phyloP scores from a whole-genome alignment of 2,888 invertebrate species.

The Caenorhabditis imperialis region DNA sequence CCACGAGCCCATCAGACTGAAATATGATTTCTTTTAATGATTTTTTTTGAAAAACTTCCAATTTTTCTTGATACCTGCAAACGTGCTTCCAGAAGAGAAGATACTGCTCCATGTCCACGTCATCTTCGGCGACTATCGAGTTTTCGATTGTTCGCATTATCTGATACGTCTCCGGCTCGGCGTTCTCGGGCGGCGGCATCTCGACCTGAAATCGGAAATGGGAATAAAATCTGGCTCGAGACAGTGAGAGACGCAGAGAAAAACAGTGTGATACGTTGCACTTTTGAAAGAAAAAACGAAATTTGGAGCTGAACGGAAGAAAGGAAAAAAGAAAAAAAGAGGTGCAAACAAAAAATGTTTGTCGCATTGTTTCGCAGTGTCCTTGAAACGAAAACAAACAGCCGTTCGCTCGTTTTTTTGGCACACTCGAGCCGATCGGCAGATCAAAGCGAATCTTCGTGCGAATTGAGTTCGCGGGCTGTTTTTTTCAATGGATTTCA shows the following conservation, averaged over 20 bases:
- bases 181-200: conserved; percentile 8
- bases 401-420: conserved; percentile 7
- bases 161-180: conserved; percentile 31
- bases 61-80: conserved; percentile 41
- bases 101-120: conserved; percentile 42
- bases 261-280: too few species aligned
- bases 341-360: conserved; percentile 14
- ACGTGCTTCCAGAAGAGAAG: conserved; percentile 39
- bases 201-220: too few species aligned
- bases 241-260: too few species aligned
- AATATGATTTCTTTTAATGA: not conserved
- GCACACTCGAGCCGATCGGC: conserved; percentile 7
- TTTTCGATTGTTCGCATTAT: conserved; percentile 27
- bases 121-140: conserved; percentile 15
- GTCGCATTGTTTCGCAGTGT: conserved; percentile 10
- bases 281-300: not conserved
- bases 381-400: conserved; percentile 6
- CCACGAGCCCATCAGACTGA: conserved; percentile 43
- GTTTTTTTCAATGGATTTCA: too few species aligned
- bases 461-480: too few species aligned
- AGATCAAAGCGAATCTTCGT: conserved; percentile 11
- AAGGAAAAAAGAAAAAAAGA: conserved; percentile 5
- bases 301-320: not conserved
- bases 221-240: too few species aligned
- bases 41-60: too few species aligned